A percentile compares a stretch with the other conserved stretches of the same genome.
Conservation (phyloP, 2,113 vertebrate species). For the Sciurus niger region DNA sequence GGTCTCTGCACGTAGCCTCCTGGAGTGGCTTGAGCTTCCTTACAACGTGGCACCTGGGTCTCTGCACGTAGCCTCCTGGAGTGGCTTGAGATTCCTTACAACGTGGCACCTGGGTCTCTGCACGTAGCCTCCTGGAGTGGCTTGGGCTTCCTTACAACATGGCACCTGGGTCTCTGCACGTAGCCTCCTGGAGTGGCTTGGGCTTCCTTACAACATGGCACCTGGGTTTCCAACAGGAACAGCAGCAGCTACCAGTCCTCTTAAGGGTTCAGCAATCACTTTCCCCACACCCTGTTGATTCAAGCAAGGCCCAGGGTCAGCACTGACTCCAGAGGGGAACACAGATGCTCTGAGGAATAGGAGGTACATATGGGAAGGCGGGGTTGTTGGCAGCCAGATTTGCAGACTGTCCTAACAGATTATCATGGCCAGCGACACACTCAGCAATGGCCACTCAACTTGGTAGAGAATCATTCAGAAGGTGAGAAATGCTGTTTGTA, state of each 20-base stretch:
- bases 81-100: too few species aligned
- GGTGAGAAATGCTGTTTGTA: background rate
- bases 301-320: background rate
- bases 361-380: background rate
- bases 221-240: background rate
- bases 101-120: background rate
- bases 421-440: too few species aligned
- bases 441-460: background rate
- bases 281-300: accelerated
- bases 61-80: background rate
- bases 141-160: background rate
- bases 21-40: background rate
- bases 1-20: too few species aligned
- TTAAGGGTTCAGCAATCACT: too few species aligned
- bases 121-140: background rate
- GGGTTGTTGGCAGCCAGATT: too few species aligned
- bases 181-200: too few species aligned
- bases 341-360: accelerated
- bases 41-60: background rate
- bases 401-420: too few species aligned
- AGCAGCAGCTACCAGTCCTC: accelerated
- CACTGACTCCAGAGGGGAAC: background rate
- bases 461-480: background rate
- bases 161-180: background rate
- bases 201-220: too few species aligned